Conservation (phyloP, 1,140 invertebrate genomes). For the Drosophila tani region DNA sequence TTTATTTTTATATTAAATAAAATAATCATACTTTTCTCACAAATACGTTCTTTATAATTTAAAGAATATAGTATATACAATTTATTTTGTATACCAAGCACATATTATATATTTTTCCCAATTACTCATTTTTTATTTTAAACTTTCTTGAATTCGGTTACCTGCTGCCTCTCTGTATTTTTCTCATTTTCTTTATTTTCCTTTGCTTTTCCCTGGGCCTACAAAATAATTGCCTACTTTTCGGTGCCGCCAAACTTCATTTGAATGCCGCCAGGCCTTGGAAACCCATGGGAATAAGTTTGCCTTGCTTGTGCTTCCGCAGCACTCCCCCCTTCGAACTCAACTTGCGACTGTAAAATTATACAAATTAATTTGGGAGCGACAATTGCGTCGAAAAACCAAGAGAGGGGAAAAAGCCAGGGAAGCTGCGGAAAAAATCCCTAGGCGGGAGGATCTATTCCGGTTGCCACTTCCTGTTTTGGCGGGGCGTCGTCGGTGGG, state of each 20-base stretch:
- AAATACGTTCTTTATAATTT: neutral
- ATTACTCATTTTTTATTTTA: neutral
- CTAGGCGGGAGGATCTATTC: slow-evolving; percentile 38
- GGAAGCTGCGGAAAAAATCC: neutral
- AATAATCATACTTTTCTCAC: no score
- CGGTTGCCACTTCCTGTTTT: slow-evolving; percentile 57
- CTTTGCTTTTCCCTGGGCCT: neutral
- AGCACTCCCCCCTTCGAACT: neutral
- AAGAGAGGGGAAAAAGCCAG: slow-evolving; percentile 16
- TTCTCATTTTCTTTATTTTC: slow-evolving; percentile 5
- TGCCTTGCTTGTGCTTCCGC: neutral
- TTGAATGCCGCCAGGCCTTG: slow-evolving; percentile 10
- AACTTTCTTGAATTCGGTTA: neutral
- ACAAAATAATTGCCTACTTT: slow-evolving; percentile 44
- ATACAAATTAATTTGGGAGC: slow-evolving; percentile 82
- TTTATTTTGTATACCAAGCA: neutral
- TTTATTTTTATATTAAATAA: no score
- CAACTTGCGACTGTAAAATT: slow-evolving; percentile 54
- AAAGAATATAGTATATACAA: neutral
- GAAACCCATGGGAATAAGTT: slow-evolving; percentile 37
- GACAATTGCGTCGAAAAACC: slow-evolving; percentile 62
- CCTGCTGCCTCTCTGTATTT: neutral
- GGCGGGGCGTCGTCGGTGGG: slow-evolving; percentile 34
- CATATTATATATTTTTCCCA: neutral
- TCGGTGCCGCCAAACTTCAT: slow-evolving; percentile 21